These are phyloP conservation scores for Melanotaenia pygmaea DNA, from an alignment of 2,797 vertebrate genomes.

Conservation along the genomic window DNA sequence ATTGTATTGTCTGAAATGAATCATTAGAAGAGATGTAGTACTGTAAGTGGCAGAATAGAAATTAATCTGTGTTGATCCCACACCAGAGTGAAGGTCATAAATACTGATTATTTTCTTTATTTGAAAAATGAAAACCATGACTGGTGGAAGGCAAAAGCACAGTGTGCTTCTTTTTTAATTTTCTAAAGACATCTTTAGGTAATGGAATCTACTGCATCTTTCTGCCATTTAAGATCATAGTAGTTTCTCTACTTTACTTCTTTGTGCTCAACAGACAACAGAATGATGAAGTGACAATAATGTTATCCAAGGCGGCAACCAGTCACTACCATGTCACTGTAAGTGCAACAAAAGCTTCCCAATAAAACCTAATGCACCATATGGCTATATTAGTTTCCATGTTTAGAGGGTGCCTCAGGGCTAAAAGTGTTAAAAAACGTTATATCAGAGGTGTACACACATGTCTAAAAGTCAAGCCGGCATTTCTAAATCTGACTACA, in stretches of 20 bases:
- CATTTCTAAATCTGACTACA: not conserved
- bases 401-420: too few relatives aligned
- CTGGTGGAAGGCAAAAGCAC: not conserved
- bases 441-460: not conserved
- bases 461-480: not conserved
- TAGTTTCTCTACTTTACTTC: not conserved
- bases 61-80: constrained; percentile 13
- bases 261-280: not conserved
- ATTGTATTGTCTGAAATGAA: constrained; percentile 43
- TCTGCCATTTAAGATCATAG: not conserved
- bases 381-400: not conserved
- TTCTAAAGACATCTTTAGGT: not conserved
- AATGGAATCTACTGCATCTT: not conserved
- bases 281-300: not conserved
- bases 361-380: too few relatives aligned
- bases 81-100: constrained; percentile 27
- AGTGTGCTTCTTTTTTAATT: not conserved
- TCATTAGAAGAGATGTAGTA: constrained; percentile 29
- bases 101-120: constrained; percentile 30
- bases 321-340: not conserved
- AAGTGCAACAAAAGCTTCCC: not conserved
- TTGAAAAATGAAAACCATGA: constrained; percentile 1
- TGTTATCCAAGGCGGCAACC: not conserved
- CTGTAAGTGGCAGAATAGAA: constrained; percentile 16
- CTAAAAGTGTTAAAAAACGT: too few relatives aligned